These are phyloP conservation scores for Delichon dasypus DNA, from an alignment of 2,797 vertebrate genomes.

Conservation along the genomic window DNA sequence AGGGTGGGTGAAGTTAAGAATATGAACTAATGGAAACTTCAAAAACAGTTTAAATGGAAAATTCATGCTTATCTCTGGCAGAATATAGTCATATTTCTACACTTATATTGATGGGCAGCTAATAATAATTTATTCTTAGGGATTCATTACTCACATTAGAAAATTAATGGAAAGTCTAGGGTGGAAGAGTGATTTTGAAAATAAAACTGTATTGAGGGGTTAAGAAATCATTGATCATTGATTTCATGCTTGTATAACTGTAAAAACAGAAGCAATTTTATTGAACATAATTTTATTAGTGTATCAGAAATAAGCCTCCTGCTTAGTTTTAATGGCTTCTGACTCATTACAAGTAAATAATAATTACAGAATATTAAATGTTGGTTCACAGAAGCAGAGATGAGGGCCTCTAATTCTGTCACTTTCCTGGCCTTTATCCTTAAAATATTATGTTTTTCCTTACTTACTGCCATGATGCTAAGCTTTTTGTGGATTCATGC, in stretches of 20 bases:
- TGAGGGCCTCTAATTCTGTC: not conserved
- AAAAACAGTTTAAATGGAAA: not conserved
- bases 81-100: not conserved
- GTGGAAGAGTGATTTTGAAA: constrained; percentile 16
- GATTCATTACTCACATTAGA: not conserved
- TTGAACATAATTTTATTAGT: not conserved
- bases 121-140: constrained; percentile 6
- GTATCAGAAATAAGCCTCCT: constrained; percentile 17
- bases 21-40: not conserved
- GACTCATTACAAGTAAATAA: constrained; percentile 15
- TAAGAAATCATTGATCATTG: constrained; percentile 48
- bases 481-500: not conserved
- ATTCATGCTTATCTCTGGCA: not conserved
- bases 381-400: constrained; percentile 5
- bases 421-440: not conserved
- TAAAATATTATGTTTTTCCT: not conserved
- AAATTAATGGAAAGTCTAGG: not conserved
- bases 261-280: constrained; percentile 31
- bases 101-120: not conserved
- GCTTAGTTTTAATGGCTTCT: not conserved
- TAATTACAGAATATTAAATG: not conserved
- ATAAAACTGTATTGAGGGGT: not conserved
- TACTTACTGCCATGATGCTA: not conserved
- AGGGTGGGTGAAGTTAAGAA: not conserved
- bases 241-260: not conserved